These are phyloP conservation scores for Torymus auratus DNA, from an alignment of 2,888 invertebrate species.

Conservation along the genomic window DNA sequence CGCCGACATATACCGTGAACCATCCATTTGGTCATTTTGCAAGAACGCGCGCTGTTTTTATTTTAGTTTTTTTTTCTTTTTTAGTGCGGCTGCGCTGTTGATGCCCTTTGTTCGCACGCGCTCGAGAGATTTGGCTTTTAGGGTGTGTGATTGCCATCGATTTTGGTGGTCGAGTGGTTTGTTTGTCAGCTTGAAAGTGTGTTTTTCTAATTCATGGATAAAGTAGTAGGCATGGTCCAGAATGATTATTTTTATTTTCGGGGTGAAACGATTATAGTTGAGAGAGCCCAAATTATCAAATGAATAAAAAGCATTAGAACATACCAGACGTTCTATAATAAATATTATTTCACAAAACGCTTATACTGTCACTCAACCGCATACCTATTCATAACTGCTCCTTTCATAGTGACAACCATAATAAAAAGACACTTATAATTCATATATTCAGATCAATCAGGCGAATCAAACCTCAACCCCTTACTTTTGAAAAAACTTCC, in stretches of 20 bases:
- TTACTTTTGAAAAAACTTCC: neutral
- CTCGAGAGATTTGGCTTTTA: conserved; percentile 2
- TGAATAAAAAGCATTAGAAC: no score
- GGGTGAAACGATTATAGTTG: no score
- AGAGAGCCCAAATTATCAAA: no score
- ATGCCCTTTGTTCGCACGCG: conserved; percentile 27
- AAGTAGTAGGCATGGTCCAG: no score
- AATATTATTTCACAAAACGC: no score
- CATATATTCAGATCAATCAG: neutral
- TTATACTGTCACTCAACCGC: no score
- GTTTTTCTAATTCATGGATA: no score
- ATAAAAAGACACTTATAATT: conserved; percentile 5
- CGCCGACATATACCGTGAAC: neutral
- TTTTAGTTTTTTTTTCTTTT: neutral
- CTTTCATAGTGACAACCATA: no score
- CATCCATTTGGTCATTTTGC: conserved; percentile 41
- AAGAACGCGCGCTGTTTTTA: no score
- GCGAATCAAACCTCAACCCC: neutral
- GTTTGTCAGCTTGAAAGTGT: neutral
- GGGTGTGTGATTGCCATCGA: conserved; percentile 19
- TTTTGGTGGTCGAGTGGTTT: neutral
- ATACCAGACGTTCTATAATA: no score
- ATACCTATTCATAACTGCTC: no score
- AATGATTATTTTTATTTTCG: no score
- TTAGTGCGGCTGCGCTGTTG: neutral